Base-by-base conservation (phyloP, 2,888 invertebrate species). In the Monopis laevigella region DNA sequence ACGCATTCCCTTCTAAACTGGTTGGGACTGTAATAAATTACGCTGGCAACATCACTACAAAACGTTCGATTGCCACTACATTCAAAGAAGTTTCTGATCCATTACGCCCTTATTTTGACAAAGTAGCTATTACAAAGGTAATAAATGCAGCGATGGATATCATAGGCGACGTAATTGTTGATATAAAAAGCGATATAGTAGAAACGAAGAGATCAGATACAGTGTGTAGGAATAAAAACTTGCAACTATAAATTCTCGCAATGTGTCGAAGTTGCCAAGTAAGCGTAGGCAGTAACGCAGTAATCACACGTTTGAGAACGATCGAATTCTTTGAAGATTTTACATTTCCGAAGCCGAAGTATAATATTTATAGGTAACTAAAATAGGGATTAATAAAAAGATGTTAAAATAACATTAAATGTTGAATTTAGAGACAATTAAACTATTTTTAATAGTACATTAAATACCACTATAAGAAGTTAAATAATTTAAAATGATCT, bases 1-100 rank as follows among this genome's bases (percentile, higher is more conserved):
- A 45, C 45, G 39, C 45, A 45, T 45, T 43, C 45, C 39, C 13
- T 19, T 43, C 45, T 5, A 18, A 27, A 35, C 45, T 34, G 39
- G 43, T 43, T 34, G 24, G 12, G 8, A 14, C 18, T 12, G 13
- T 34, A 29, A 45, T 45, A 45, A 43, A 45, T 43, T 16, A 44
- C 38, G 10, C 17, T 10, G 17, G n/a, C 3, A 8, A 8, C 34
- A 2, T n/a, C 11, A 34, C 34, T 17, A 34, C 34, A 2, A 34
- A 34, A 17, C 17, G 8, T 7, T 17, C 14, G 17, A 34, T 17
- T 2, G 10, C 18, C 24, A 24, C 10, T 7, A 13, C n/a, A 11
- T 5, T 12, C 12, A 3, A 30, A 13, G 12, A 30, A 30, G 8
- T 13, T 11, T 30, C 2, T 11, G 18, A 16, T 34, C 17, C 34